These are phyloP conservation scores for Polypedilum vanderplanki DNA, from an alignment of 1,140 invertebrate genomes.

Conservation along the genomic window DNA sequence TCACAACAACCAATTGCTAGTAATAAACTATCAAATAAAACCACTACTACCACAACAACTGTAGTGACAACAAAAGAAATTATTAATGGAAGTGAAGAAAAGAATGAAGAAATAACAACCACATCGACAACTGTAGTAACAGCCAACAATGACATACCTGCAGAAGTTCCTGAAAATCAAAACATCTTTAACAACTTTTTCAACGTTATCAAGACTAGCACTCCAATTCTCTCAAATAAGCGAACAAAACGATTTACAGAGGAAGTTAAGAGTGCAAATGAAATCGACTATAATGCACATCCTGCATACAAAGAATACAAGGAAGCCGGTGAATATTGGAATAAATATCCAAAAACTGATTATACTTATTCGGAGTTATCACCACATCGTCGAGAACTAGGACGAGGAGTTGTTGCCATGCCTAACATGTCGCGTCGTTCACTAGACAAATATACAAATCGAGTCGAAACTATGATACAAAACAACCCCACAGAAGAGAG, in stretches of 20 bases:
- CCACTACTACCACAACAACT: background rate
- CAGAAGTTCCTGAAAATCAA: slow-evolving; percentile 21
- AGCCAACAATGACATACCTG: background rate
- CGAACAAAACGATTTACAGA: background rate
- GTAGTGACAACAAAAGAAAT: background rate
- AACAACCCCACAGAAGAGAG: slow-evolving; percentile 39
- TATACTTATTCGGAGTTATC: slow-evolving; percentile 70
- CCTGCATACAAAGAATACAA: slow-evolving; percentile 53
- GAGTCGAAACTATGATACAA: slow-evolving; percentile 40
- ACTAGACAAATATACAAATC: slow-evolving; percentile 41
- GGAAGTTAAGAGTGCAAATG: slow-evolving; percentile 37
- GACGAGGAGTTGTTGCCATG: slow-evolving; percentile 67
- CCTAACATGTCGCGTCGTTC: slow-evolving; percentile 73
- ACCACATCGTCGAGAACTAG: slow-evolving; percentile 66
- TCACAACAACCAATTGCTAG: background rate
- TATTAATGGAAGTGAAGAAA: background rate
- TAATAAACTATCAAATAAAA: background rate
- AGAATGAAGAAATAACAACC: background rate
- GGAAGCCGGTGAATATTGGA: slow-evolving; percentile 59
- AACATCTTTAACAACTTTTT: slow-evolving; percentile 2
- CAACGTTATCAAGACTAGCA: slow-evolving; percentile 6
- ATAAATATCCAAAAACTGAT: slow-evolving; percentile 73
- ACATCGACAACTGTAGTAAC: background rate
- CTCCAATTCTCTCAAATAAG: background rate
- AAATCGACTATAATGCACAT: slow-evolving; percentile 42